phyloP scores from a whole-genome alignment of 2,113 vertebrate genomes.

The Aleadryas rufinucha region DNA sequence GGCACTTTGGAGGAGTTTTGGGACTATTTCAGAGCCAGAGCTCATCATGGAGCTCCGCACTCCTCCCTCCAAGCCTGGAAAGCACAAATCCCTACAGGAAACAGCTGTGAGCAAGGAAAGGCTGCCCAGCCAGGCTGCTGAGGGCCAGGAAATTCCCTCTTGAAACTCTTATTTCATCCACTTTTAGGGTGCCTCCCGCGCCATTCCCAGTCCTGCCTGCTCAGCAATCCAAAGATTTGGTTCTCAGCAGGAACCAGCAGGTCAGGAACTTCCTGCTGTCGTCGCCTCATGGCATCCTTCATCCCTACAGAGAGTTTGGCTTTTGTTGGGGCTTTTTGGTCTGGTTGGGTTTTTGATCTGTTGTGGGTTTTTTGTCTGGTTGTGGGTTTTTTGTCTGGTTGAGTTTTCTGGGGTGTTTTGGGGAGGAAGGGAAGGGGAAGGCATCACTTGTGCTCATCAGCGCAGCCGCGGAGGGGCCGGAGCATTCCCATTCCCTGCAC shows the following conservation, averaged over 20 bases:
- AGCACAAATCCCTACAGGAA: neutral
- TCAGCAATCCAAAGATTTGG: neutral
- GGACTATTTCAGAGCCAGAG: neutral
- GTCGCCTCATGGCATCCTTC: neutral
- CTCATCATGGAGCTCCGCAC: neutral
- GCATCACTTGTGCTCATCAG: neutral
- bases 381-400: neutral
- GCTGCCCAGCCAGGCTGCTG: neutral
- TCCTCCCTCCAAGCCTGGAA: neutral
- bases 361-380: neutral
- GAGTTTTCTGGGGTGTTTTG: neutral
- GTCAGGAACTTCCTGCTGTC: neutral
- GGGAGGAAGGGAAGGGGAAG: neutral
- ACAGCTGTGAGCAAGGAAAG: neutral
- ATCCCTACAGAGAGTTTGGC: neutral
- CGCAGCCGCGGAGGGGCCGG: rapidly evolving
- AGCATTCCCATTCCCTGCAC: neutral
- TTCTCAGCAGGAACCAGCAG: neutral
- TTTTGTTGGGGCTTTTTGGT: neutral
- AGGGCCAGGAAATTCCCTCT: neutral
- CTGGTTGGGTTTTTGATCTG: neutral
- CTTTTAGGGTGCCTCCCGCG: rapidly evolving
- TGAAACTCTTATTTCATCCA: neutral
- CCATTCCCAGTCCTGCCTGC: neutral
- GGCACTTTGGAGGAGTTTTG: neutral